These are phyloP conservation scores for Oreochromis grahami DNA, from an alignment of 2,797 vertebrate species.

Conservation along the genomic window DNA sequence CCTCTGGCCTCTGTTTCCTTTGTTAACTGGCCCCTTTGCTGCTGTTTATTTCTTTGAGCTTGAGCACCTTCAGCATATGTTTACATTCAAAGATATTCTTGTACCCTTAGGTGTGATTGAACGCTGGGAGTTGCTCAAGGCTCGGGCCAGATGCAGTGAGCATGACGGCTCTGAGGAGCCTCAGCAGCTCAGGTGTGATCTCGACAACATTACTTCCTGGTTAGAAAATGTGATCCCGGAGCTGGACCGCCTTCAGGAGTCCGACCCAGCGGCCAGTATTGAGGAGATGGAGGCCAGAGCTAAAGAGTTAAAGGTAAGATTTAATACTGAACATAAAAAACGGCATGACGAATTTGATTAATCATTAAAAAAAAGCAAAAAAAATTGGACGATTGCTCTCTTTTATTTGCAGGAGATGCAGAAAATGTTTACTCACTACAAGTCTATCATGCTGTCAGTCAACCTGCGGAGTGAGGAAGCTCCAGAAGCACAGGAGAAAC, in stretches of 20 bases:
- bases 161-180: constrained; percentile 65
- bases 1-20: background rate
- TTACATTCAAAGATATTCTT: background rate
- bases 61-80: background rate
- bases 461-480: constrained; percentile 74
- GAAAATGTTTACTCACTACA: constrained; percentile 82
- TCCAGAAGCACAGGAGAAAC: constrained; percentile 70
- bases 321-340: background rate
- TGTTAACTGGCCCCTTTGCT: background rate
- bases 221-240: constrained; percentile 76
- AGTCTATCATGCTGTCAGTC: constrained; percentile 80
- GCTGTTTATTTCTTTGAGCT: background rate
- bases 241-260: constrained; percentile 72
- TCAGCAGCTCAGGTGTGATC: constrained; percentile 76
- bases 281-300: constrained; percentile 74
- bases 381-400: background rate
- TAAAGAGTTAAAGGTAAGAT: constrained; percentile 81
- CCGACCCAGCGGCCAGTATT: constrained; percentile 59
- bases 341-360: background rate
- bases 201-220: constrained; percentile 82
- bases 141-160: constrained; percentile 78
- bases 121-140: constrained; percentile 88
- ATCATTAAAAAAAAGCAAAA: background rate
- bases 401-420: constrained; percentile 79
- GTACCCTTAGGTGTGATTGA: constrained; percentile 81